Evolutionary conservation across 2,113 vertebrate species (phyloP).

Genomic region (Chroicocephalus ridibundus): DNA sequence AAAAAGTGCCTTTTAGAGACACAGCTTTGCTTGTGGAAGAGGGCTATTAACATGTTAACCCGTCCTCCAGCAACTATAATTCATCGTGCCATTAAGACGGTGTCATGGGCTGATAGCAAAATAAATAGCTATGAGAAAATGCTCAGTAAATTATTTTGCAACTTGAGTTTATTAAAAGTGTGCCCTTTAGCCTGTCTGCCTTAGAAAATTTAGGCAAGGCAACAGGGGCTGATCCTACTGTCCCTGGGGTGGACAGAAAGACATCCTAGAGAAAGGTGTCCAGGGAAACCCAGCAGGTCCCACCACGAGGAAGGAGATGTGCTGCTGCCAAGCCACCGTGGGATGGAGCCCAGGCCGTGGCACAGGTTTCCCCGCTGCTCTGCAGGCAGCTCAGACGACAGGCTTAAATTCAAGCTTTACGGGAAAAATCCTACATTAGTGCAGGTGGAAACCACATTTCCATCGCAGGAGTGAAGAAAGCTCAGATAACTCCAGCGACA

Average conservation of each 20-base stretch:
- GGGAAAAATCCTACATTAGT: background rate
- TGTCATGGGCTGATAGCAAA: background rate
- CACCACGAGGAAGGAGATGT: rapidly evolving
- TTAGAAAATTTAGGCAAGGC: background rate
- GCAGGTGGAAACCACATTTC: background rate
- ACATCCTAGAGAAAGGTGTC: background rate
- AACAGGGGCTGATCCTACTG: background rate
- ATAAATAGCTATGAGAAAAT: background rate
- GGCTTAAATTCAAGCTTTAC: background rate
- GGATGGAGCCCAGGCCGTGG: background rate
- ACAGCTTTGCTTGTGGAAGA: background rate
- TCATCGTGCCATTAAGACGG: slow-evolving; percentile 11
- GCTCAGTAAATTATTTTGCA: background rate
- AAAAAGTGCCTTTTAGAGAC: slow-evolving; percentile 1
- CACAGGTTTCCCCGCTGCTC: background rate
- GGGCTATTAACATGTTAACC: background rate
- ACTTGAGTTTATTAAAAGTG: background rate
- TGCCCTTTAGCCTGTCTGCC: background rate
- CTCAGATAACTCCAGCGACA: background rate
- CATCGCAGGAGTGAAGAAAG: background rate
- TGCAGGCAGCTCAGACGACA: background rate
- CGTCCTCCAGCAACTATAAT: background rate
- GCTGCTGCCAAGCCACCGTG: background rate
- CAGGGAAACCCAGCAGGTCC: background rate
- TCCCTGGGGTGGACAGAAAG: background rate